phyloP scores from a whole-genome alignment of 1,140 invertebrate genomes.

The Coptotermes formosanus region DNA sequence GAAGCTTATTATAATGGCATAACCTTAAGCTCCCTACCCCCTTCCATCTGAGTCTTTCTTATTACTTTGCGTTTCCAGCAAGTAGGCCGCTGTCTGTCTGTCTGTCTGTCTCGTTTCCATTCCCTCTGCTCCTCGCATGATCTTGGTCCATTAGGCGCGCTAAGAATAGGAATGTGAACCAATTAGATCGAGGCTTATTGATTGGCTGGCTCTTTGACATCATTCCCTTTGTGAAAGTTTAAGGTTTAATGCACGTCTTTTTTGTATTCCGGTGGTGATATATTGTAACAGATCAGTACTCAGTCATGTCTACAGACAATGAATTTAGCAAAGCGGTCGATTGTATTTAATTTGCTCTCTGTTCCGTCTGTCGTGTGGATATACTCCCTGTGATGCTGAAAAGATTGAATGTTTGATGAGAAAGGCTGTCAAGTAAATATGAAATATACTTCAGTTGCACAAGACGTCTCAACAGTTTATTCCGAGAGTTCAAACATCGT shows the following conservation, averaged over 20 bases:
- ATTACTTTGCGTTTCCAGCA: neutral
- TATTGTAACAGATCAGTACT: neutral
- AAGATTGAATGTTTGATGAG: too few relatives aligned
- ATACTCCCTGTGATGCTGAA: neutral
- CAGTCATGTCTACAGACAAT: neutral
- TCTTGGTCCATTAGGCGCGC: slow-evolving; percentile 17
- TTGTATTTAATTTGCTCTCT: neutral
- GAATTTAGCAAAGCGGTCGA: neutral
- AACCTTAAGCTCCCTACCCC: neutral
- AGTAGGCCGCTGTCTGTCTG: neutral
- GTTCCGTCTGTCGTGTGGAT: neutral
- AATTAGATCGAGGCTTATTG: slow-evolving; percentile 3
- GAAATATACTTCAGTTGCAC: too few relatives aligned
- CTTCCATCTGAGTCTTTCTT: neutral
- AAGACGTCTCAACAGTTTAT: too few relatives aligned
- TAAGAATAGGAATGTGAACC: neutral
- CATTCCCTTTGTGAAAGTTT: neutral
- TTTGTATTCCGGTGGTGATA: neutral
- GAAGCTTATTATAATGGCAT: slow-evolving; percentile 34
- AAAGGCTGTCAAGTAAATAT: too few relatives aligned
- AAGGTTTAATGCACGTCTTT: neutral
- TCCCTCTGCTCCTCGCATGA: slow-evolving; percentile 19
- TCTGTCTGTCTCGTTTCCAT: neutral
- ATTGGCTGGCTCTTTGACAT: neutral
- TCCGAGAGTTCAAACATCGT: too few relatives aligned